A percentile compares a stretch with the other conserved stretches of the same genome.
Evolutionary conservation across 2,888 invertebrate species (phyloP).

Genomic region (Trachelus stipa): DNA sequence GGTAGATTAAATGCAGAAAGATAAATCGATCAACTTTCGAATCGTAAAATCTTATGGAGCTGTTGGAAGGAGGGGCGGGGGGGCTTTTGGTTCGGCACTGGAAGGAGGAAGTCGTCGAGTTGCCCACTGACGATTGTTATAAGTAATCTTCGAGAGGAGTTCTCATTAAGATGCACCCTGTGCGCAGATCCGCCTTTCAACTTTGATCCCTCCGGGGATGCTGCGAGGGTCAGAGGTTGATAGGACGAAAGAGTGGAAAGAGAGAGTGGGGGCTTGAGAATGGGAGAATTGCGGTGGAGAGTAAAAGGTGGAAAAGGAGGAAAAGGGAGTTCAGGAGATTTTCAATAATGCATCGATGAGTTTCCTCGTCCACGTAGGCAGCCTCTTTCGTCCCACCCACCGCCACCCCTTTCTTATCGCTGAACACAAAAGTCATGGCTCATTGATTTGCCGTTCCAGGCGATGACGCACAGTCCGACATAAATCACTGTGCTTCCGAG

Average conservation of each 20-base stretch:
- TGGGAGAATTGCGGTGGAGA: background rate
- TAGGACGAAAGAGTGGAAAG: no score
- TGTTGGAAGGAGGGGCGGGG: no score
- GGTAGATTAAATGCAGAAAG: no score
- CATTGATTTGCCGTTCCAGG: slow-evolving; percentile 35
- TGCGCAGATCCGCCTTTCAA: slow-evolving; percentile 5
- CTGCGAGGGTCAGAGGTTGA: no score
- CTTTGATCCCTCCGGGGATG: background rate
- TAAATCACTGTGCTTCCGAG: slow-evolving; percentile 32
- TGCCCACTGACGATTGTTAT: background rate
- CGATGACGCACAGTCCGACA: slow-evolving; percentile 32
- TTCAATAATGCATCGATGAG: slow-evolving; percentile 25
- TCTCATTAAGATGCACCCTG: slow-evolving; percentile 23
- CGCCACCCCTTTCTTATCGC: background rate
- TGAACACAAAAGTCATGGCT: slow-evolving; percentile 25
- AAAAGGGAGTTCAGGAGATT: slow-evolving; percentile 9
- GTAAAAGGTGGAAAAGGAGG: background rate
- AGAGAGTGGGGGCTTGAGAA: no score
- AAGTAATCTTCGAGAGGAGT: background rate
- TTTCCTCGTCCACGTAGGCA: slow-evolving; percentile 8
- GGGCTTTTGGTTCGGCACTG: no score
- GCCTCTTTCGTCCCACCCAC: background rate
- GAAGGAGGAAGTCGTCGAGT: background rate
- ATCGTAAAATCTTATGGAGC: no score
- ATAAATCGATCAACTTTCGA: no score